Evolutionary conservation across 1,140 invertebrate species (phyloP), one percentile per base, ranked within the genome.

Genomic region (Ooceraea biroi): DNA sequence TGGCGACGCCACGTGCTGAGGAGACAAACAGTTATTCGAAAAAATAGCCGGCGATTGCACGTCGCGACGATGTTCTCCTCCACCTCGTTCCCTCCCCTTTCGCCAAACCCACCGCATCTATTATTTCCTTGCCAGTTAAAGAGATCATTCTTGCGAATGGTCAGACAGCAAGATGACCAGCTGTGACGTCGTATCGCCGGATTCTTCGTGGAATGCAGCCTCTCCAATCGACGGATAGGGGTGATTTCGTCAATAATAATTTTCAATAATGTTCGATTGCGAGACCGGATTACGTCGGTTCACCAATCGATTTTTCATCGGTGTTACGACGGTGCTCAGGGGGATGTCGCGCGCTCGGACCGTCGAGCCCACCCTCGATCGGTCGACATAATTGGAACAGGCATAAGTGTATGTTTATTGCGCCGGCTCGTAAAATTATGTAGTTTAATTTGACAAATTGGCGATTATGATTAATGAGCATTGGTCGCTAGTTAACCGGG

Each of bases 11-110:
- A 50, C 76, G 74, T 73, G 83, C 80, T 87, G 74, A 87, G 30
- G 76, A 57, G 55, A 71, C 50, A 82, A 87, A 88, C 72, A 83
- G 88, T 90, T 85, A 90, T 88, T 85, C 41, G 46, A 41, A 77
- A 83, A 69, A 63, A 60, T 36, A 14, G 11, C 12, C 19, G 11
- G 11, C 46, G 22, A 41, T 46, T 82, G 58, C n/a, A 3, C 50
- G 19, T 22, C 22, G 52, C 50, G 22, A 60, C 52, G 65, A 22
- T 44, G 65, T 52, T 69, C 46, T 68, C 19, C 77, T 41, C 69
- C 61, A 44, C 10, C 44, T 17, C 12, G 1, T 7, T 36, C 36
- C 36, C 36, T 7, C 36, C 36, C 36, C 36, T 7, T 36, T 36
- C 36, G 2, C 36, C 74, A n/a, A 25, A 10, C 72, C 48, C 27